A percentile compares a stretch with the other conserved stretches of the same genome.
Evolutionary conservation across 2,113 vertebrate species (phyloP).

Genomic region (Tylochromis polylepis): DNA sequence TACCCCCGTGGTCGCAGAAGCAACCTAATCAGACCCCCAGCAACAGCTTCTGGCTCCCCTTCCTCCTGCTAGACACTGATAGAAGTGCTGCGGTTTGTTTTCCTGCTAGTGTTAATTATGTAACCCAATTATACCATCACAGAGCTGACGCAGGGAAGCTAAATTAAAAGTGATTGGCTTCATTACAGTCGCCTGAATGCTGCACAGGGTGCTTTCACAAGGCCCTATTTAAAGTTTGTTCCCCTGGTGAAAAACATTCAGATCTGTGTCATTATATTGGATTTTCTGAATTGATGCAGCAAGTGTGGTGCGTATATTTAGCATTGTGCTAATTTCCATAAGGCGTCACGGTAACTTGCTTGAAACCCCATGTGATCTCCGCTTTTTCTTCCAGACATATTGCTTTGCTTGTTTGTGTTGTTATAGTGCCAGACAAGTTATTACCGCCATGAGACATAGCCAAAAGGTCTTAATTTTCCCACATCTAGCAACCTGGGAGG

Average conservation of each 20-base stretch:
- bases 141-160: slow-evolving; percentile 51
- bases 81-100: slow-evolving; percentile 60
- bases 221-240: slow-evolving; percentile 57
- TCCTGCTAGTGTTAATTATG: slow-evolving; percentile 68
- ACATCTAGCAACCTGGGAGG: slow-evolving; percentile 1
- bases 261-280: slow-evolving; percentile 16
- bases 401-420: slow-evolving; percentile 18
- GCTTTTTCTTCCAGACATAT: neutral
- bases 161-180: slow-evolving; percentile 73
- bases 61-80: slow-evolving; percentile 59
- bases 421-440: neutral
- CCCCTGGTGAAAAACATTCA: slow-evolving; percentile 9
- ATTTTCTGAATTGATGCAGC: slow-evolving; percentile 3
- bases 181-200: slow-evolving; percentile 62
- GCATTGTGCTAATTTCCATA: slow-evolving; percentile 29
- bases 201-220: slow-evolving; percentile 41
- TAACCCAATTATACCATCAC: slow-evolving; percentile 71
- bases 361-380: neutral
- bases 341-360: neutral
- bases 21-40: slow-evolving; percentile 51
- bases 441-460: neutral
- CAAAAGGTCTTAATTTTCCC: neutral
- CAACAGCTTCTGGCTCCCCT: slow-evolving; percentile 17
- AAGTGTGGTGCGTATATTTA: slow-evolving; percentile 15
- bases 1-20: slow-evolving; percentile 20